Evolutionary conservation across 2,888 invertebrate species (phyloP).

Genomic region (Pemphredon lugubris): DNA sequence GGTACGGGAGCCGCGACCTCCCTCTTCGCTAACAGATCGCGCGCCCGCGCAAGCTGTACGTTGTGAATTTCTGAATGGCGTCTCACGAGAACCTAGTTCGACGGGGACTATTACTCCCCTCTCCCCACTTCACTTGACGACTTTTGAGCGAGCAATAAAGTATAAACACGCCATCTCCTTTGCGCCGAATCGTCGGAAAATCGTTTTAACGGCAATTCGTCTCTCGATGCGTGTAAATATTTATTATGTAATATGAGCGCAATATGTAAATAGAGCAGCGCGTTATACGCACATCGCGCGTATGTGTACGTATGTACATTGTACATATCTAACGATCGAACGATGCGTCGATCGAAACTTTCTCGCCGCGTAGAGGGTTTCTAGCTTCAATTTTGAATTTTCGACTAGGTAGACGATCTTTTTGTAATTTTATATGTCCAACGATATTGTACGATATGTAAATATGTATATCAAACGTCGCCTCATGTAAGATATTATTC

Average conservation of each 20-base stretch:
- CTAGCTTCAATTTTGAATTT: constrained; percentile 63
- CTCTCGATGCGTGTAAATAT: constrained; percentile 57
- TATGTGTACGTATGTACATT: constrained; percentile 53
- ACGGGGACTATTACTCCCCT: constrained; percentile 34
- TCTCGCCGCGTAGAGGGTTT: constrained; percentile 48
- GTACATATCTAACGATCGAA: constrained; percentile 38
- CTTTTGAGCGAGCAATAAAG: constrained; percentile 52
- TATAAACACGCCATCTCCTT: constrained; percentile 46
- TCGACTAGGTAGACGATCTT: constrained; percentile 75
- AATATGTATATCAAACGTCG: constrained; percentile 79
- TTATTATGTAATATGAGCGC: constrained; percentile 49
- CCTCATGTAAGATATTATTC: constrained; percentile 80
- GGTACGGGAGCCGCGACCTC: constrained; percentile 29
- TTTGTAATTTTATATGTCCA: constrained; percentile 81
- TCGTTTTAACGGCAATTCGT: constrained; percentile 44
- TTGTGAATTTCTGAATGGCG: constrained; percentile 55
- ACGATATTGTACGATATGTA: constrained; percentile 80
- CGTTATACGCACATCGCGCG: constrained; percentile 48
- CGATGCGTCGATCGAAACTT: constrained; percentile 27
- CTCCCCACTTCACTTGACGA: constrained; percentile 43
- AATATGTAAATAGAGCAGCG: constrained; percentile 60
- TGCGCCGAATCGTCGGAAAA: constrained; percentile 37
- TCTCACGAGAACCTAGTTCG: constrained; percentile 48
- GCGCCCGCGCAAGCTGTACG: constrained; percentile 31
- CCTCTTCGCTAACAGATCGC: constrained; percentile 21